Evolutionary conservation across 1,140 invertebrate genomes (phyloP).

Genomic region (Saccostrea glomerata): DNA sequence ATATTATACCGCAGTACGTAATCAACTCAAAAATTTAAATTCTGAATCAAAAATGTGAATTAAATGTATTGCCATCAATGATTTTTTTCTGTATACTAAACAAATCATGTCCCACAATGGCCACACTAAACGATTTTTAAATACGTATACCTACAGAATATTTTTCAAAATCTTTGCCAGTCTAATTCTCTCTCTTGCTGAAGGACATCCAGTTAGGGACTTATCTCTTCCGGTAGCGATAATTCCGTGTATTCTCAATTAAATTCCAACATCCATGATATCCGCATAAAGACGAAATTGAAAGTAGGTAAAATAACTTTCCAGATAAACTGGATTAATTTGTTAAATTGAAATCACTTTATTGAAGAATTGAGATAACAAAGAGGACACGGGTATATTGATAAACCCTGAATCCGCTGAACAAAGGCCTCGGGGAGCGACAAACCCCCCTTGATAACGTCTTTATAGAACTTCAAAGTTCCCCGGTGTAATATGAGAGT

Average conservation of each 20-base stretch:
- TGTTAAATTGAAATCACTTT: constrained; percentile 38
- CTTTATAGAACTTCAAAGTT: constrained; percentile 30
- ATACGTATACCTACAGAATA: too few relatives aligned
- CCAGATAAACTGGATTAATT: constrained; percentile 36
- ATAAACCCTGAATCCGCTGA: constrained; percentile 2
- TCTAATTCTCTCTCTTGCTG: background rate
- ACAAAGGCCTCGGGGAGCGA: constrained; percentile 21
- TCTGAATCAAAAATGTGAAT: too few relatives aligned
- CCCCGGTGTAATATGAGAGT: constrained; percentile 16
- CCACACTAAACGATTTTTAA: too few relatives aligned
- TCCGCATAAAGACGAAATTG: constrained; percentile 4
- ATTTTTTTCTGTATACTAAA: too few relatives aligned
- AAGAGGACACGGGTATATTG: constrained; percentile 35
- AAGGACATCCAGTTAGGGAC: background rate
- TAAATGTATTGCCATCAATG: too few relatives aligned
- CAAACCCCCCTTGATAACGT: constrained; percentile 26
- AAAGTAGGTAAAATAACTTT: constrained; percentile 38
- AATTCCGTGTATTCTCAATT: background rate
- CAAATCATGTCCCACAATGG: too few relatives aligned
- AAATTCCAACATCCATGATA: constrained; percentile 1
- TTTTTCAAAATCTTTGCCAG: too few relatives aligned
- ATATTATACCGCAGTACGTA: too few relatives aligned
- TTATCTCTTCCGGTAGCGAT: background rate
- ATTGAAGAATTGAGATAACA: constrained; percentile 35
- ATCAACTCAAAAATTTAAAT: too few relatives aligned